Conservation (phyloP, 1,140 invertebrate genomes). For the Drosophila pallidifrons region DNA sequence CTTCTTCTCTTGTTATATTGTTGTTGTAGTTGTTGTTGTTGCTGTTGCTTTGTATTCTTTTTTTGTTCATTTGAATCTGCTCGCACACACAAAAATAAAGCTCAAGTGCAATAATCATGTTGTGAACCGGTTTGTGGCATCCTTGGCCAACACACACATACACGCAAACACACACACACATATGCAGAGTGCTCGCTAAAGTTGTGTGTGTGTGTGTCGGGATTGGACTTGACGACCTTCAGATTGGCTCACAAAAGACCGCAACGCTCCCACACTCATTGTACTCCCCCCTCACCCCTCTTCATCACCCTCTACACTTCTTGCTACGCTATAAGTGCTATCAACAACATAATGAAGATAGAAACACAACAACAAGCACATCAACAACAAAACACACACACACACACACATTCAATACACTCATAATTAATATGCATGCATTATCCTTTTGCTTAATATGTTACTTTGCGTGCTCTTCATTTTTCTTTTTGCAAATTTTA, state of each 20-base stretch:
- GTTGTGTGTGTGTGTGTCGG: constrained; percentile 5
- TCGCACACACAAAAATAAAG: constrained; percentile 8
- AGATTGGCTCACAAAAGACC: constrained; percentile 48
- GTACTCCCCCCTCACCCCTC: neutral
- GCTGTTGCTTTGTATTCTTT: constrained; percentile 7
- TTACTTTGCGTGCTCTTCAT: neutral
- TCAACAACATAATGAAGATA: neutral
- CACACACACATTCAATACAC: too few relatives aligned
- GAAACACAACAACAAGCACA: neutral
- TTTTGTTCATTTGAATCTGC: neutral
- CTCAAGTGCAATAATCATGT: constrained; percentile 45
- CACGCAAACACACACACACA: constrained; percentile 1
- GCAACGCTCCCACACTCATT: constrained; percentile 46
- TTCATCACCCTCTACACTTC: neutral
- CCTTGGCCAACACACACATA: constrained; percentile 28
- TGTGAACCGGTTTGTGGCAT: constrained; percentile 39
- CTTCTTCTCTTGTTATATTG: neutral
- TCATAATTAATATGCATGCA: neutral
- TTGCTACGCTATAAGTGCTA: neutral
- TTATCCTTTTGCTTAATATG: neutral
- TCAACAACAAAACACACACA: neutral
- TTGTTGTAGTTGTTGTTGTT: neutral
- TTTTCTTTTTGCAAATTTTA: constrained; percentile 5
- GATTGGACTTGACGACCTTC: constrained; percentile 52
- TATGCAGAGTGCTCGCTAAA: neutral